These are phyloP conservation scores for Chloroceryle aenea DNA, from an alignment of 2,113 vertebrate species.

Conservation along the genomic window DNA sequence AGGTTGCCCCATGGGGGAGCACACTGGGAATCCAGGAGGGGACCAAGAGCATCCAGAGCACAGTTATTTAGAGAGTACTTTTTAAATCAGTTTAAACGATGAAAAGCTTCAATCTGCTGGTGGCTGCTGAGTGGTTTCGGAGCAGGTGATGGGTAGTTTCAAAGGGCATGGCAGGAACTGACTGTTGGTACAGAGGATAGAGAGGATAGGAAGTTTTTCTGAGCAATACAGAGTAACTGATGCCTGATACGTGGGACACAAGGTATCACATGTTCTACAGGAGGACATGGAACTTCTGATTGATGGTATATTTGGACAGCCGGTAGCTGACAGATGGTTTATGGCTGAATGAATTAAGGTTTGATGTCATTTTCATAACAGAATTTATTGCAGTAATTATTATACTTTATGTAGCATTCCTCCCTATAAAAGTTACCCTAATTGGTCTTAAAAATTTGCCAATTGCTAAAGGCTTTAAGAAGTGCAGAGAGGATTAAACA, in stretches of 20 bases:
- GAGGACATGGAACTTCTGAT: not conserved
- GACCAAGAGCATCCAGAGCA: not conserved
- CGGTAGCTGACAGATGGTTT: not conserved
- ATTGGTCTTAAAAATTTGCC: not conserved
- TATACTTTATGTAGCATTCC: not conserved
- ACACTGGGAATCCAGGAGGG: not conserved
- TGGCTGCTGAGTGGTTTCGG: not conserved
- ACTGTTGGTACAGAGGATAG: too few species aligned
- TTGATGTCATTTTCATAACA: constrained; percentile 9
- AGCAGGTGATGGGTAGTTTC: not conserved
- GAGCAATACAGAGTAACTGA: not conserved
- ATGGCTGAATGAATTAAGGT: not conserved
- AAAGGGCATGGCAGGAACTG: not conserved
- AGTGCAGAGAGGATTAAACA: not conserved
- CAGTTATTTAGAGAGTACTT: accelerated
- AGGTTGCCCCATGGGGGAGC: not conserved
- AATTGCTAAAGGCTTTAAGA: not conserved
- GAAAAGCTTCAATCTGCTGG: not conserved
- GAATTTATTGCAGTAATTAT: constrained; percentile 34
- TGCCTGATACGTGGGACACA: not conserved
- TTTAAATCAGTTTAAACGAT: not conserved
- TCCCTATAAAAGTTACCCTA: not conserved
- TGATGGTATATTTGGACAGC: not conserved
- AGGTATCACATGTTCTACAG: not conserved
- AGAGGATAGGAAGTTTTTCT: not conserved